Evolutionary conservation across 2,888 invertebrate species (phyloP).

Genomic region (Incurvaria masculella): DNA sequence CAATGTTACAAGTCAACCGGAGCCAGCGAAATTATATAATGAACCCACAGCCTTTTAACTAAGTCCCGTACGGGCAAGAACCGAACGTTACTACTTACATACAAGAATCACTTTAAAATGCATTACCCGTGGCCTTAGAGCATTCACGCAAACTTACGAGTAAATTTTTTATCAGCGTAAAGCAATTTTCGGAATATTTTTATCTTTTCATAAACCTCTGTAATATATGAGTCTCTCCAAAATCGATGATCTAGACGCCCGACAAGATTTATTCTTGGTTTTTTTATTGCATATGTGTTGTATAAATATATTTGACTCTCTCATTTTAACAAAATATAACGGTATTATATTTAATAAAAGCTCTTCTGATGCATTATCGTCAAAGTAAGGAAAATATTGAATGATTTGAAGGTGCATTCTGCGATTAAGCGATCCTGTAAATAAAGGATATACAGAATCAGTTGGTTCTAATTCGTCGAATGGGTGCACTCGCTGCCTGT

Average conservation of each 20-base stretch:
- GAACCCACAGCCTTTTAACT: conserved; percentile 24
- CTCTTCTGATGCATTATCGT: too few relatives aligned
- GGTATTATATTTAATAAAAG: too few relatives aligned
- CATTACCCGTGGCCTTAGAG: conserved; percentile 32
- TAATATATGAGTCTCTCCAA: conserved; percentile 3
- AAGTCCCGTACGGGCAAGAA: conserved; percentile 1
- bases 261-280: too few relatives aligned
- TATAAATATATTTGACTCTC: too few relatives aligned
- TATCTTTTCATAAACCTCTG: conserved; percentile 13
- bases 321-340: too few relatives aligned
- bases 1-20: conserved; percentile 5
- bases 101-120: conserved; percentile 24
- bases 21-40: conserved; percentile 14
- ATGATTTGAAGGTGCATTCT: too few relatives aligned
- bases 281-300: too few relatives aligned
- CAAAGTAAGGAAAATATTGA: too few relatives aligned
- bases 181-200: conserved; percentile 9
- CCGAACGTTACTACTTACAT: conserved; percentile 1
- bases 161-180: conserved; percentile 14
- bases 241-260: conserved; percentile 3
- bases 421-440: too few relatives aligned
- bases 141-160: conserved; percentile 13
- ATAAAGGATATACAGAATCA: too few relatives aligned
- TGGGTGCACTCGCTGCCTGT: too few relatives aligned
- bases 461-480: too few relatives aligned